Evolutionary conservation across 2,797 vertebrate species (phyloP), one percentile per base, ranked within the genome.

Genomic region (Myripristis murdjan): DNA sequence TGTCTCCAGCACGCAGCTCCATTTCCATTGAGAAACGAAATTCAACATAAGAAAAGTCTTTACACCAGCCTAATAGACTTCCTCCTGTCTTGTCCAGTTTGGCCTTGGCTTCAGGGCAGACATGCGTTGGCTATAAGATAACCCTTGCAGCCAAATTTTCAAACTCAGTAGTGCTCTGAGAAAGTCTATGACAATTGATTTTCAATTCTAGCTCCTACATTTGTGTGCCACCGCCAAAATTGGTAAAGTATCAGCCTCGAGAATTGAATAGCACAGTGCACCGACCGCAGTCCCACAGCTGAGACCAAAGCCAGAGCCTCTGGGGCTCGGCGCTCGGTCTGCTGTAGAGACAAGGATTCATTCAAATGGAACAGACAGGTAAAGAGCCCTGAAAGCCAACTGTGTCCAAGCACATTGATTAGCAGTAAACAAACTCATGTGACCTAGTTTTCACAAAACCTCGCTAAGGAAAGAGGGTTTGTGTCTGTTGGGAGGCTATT

Each of bases 401-500:
- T 31, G 28, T 68, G 33, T 64, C 62, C 64, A 73, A 70, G 15
- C 39, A 75, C 77, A 79, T 81, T 58, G 84, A 87, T 90, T 80
- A 81, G 73, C 62, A 54, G 53, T 63, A 83, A 81, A 89, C 66
- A 77, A 82, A 77, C 52, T 69, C 23, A 22, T 80, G 61, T 88
- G 84, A 84, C 78, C 86, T 56, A 85, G 55, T 76, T 90, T 81
- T 70, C 54, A 67, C 73, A 67, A 63, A 74, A 51, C 5, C 14
- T 35, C 18, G 39, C 44, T 16, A 6, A 62, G 46, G 47, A 58
- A 53, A 56, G 46, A 46, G 15, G 8, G 41, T 48, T n/a, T 8
- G 6, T 26, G 46, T 64, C 14, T 22, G 65, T 64, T 55, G 24
- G 47, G 63, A 70, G 55, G 54, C 56, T 60, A 51, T 70, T 75